A percentile compares a stretch with the other conserved stretches of the same genome.
phyloP scores from a whole-genome alignment of 2,113 vertebrate species.

The Heptranchias perlo region DNA sequence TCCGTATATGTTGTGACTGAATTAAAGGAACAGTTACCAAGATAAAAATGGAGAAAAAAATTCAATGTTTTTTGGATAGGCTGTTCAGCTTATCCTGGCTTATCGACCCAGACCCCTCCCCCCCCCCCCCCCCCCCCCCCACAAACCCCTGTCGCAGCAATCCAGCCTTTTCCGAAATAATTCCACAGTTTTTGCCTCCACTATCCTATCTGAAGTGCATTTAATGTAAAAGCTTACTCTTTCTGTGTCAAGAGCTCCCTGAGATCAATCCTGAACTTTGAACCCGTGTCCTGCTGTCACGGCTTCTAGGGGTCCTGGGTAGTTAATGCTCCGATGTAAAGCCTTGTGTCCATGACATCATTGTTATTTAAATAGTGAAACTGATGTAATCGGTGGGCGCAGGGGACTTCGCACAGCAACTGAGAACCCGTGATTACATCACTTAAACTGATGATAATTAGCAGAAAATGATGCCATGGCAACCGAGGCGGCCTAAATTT shows the following conservation, averaged over 20 bases:
- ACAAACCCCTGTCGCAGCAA: too few species aligned
- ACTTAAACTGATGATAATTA: constrained; percentile 29
- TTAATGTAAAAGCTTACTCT: neutral
- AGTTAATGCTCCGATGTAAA: neutral
- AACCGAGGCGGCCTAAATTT: constrained; percentile 18
- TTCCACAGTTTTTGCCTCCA: neutral
- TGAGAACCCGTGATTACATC: neutral
- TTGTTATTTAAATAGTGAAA: constrained; percentile 6
- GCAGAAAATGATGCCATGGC: constrained; percentile 24
- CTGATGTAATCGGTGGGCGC: constrained; percentile 19
- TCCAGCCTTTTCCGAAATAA: neutral
- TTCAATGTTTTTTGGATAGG: neutral
- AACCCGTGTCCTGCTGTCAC: neutral
- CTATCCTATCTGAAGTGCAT: neutral
- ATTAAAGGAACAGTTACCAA: neutral
- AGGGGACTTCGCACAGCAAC: neutral
- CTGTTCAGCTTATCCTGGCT: neutral
- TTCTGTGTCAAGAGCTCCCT: neutral
- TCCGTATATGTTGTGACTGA: neutral
- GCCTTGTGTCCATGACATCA: neutral
- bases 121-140: too few species aligned
- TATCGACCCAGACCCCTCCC: neutral
- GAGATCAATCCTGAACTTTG: neutral
- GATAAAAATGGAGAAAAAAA: neutral
- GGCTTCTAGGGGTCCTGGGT: too few species aligned